phyloP scores from a whole-genome alignment of 2,797 vertebrate species.

The Phataginus tetradactyla region DNA sequence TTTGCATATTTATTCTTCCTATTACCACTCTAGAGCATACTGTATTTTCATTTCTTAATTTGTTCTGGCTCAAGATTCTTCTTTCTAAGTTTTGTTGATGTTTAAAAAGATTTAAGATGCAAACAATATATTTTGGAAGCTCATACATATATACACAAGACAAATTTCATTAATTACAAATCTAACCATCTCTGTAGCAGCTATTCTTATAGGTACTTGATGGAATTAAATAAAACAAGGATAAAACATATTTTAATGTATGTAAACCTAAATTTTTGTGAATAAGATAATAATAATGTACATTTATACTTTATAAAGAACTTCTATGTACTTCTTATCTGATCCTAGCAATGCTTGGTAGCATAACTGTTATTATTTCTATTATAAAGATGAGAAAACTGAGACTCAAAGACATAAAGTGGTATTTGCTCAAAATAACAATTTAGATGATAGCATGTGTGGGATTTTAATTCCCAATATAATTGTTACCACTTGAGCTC shows the following conservation, averaged over 20 bases:
- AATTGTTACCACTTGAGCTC: not conserved
- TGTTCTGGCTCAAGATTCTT: not conserved
- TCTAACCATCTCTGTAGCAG: not conserved
- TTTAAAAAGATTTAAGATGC: not conserved
- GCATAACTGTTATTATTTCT: not conserved
- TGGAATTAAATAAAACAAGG: not conserved
- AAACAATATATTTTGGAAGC: not conserved
- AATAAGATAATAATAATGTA: not conserved
- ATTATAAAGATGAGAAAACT: not conserved
- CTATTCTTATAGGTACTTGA: not conserved
- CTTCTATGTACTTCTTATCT: not conserved
- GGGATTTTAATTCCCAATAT: not conserved
- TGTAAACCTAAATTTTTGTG: not conserved
- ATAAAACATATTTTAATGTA: not conserved
- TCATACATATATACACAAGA: not conserved
- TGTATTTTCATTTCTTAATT: not conserved
- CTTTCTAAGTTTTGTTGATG: not conserved
- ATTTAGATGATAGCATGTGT: not conserved
- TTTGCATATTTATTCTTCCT: not conserved
- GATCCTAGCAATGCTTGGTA: not conserved
- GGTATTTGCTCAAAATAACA: not conserved
- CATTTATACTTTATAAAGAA: not conserved
- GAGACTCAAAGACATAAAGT: not conserved
- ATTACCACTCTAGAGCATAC: not conserved
- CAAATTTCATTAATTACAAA: not conserved